Conservation (phyloP, 2,113 vertebrate species). For the Vombatus ursinus region DNA sequence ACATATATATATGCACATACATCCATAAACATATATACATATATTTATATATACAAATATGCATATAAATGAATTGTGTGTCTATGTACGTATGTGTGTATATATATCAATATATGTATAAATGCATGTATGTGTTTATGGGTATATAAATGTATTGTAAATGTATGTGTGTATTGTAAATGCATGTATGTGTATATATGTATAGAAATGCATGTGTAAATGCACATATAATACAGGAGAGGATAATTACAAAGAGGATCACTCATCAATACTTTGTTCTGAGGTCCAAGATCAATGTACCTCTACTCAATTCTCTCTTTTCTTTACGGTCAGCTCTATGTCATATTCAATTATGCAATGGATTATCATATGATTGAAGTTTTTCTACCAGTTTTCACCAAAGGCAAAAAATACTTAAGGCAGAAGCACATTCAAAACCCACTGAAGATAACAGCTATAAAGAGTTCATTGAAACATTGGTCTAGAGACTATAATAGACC, state of each 20-base stretch:
- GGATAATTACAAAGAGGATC: conserved; percentile 3
- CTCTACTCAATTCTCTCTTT: not conserved
- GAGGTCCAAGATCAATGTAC: not conserved
- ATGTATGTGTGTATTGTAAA: no score
- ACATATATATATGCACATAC: no score
- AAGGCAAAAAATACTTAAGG: not conserved
- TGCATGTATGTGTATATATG: not conserved
- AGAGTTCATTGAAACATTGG: not conserved
- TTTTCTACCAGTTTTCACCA: not conserved
- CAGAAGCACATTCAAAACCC: conserved; percentile 31
- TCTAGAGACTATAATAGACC: not conserved
- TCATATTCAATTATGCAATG: not conserved
- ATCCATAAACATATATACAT: no score
- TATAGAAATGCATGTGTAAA: not conserved
- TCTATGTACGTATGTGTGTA: no score
- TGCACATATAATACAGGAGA: not conserved
- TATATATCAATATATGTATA: no score
- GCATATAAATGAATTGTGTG: no score
- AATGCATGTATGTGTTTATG: no score
- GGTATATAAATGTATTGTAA: no score
- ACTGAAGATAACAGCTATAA: not conserved
- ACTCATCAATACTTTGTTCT: not conserved
- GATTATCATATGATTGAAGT: not conserved
- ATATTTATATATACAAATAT: no score
- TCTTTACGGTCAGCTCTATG: not conserved